A percentile compares a stretch with the other conserved stretches of the same genome.
These are phyloP conservation scores for Eurystomus gularis DNA, from an alignment of 2,113 vertebrate species.

Conservation along the genomic window DNA sequence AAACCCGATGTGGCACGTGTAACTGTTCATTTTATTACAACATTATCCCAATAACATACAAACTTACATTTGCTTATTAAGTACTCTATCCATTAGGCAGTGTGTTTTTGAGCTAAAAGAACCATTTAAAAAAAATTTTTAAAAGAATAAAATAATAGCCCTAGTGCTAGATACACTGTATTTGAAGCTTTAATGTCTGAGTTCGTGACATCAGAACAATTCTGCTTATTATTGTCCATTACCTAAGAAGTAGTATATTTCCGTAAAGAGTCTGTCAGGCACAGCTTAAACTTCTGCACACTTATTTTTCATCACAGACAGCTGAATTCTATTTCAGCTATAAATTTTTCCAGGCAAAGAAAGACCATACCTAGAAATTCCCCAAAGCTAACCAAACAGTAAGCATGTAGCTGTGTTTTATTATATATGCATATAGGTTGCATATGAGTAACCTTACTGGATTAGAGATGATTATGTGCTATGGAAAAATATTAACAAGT, in stretches of 20 bases:
- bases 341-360: not conserved
- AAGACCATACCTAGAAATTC: not conserved
- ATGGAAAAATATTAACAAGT: not conserved
- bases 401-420: not conserved
- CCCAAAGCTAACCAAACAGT: not conserved
- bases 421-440: not conserved
- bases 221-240: conserved; percentile 38
- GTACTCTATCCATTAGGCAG: not conserved
- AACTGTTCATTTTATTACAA: not conserved
- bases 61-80: not conserved
- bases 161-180: not conserved
- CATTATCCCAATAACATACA: not conserved
- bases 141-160: not conserved
- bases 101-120: not conserved
- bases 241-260: not conserved
- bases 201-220: conserved; percentile 14
- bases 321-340: not conserved
- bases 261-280: not conserved
- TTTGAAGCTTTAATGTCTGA: conserved; percentile 22
- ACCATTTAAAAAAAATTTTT: not conserved
- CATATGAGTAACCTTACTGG: not conserved
- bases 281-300: not conserved
- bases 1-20: not conserved
- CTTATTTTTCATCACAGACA: not conserved
- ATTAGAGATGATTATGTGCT: not conserved